These are phyloP conservation scores for Orthonevra nobilis DNA, from an alignment of 2,888 invertebrate species.

Conservation along the genomic window DNA sequence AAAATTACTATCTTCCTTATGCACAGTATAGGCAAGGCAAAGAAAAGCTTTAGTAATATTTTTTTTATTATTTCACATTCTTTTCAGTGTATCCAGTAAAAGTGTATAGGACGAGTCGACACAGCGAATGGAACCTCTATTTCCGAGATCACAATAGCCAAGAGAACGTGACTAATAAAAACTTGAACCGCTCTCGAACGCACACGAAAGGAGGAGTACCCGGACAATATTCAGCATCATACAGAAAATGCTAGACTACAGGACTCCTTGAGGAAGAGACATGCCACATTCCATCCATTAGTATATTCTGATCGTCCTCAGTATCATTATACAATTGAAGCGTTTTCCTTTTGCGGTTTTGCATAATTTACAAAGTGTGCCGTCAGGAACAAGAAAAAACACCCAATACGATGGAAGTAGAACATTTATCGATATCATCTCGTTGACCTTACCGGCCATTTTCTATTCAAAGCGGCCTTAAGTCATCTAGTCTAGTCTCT, in stretches of 20 bases:
- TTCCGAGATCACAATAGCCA: constrained; percentile 34
- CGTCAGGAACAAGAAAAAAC: background rate
- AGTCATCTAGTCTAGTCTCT: constrained; percentile 4
- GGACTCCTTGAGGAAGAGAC: constrained; percentile 4
- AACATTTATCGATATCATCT: constrained; percentile 24
- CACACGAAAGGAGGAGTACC: constrained; percentile 16
- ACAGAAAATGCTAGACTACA: background rate
- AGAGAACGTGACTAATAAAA: constrained; percentile 60
- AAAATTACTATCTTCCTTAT: no score
- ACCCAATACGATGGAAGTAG: background rate
- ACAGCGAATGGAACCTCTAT: background rate
- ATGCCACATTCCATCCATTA: constrained; percentile 24
- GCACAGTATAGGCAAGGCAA: no score
- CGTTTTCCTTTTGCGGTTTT: constrained; percentile 38
- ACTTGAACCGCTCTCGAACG: constrained; percentile 50
- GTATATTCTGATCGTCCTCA: constrained; percentile 21
- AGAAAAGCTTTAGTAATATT: no score
- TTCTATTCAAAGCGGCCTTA: constrained; percentile 14
- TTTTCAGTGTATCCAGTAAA: constrained; percentile 9
- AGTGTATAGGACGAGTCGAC: background rate
- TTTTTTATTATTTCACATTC: no score
- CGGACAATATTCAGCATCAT: background rate
- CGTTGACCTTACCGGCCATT: constrained; percentile 22
- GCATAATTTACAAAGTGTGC: constrained; percentile 38
- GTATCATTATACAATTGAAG: constrained; percentile 28